Percentiles rank a stretch among this genome's conserved stretches.
These are phyloP conservation scores for Cheilosia soror DNA, from an alignment of 2,888 invertebrate species.

Conservation along the genomic window DNA sequence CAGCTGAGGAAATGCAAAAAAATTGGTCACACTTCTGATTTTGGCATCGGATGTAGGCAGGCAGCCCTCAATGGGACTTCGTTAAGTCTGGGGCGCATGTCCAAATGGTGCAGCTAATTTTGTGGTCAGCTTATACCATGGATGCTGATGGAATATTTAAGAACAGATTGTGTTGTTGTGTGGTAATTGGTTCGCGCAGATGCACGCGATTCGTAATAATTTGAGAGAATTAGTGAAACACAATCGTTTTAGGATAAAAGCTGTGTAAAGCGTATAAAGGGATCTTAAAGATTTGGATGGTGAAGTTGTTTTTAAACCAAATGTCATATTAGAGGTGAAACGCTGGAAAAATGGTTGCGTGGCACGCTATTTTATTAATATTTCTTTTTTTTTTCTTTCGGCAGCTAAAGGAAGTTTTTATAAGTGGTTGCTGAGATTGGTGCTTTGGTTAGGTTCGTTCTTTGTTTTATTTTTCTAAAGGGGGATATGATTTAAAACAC, in stretches of 20 bases:
- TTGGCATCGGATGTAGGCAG: constrained; percentile 33
- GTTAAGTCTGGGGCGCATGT: constrained; percentile 35
- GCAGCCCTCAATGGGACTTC: constrained; percentile 50
- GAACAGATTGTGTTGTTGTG: constrained; percentile 42
- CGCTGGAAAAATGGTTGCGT: constrained; percentile 21
- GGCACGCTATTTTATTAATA: constrained; percentile 38
- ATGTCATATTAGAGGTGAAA: constrained; percentile 33
- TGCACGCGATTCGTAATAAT: constrained; percentile 64
- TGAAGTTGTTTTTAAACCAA: constrained; percentile 32
- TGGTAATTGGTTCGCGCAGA: constrained; percentile 52
- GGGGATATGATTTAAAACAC: no score
- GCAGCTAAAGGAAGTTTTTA: neutral
- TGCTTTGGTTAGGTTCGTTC: neutral
- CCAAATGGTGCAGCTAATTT: constrained; percentile 37
- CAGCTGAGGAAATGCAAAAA: constrained; percentile 40
- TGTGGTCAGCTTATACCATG: constrained; percentile 31
- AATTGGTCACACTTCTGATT: constrained; percentile 70
- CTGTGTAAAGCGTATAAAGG: constrained; percentile 33
- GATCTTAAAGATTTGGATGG: constrained; percentile 31
- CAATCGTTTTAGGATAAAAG: constrained; percentile 37
- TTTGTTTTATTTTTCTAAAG: no score
- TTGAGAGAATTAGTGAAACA: constrained; percentile 47
- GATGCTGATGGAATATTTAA: constrained; percentile 60
- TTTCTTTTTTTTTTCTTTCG: neutral
- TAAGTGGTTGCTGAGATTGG: neutral